Evolutionary conservation across 2,888 invertebrate species (phyloP), one percentile per base, ranked within the genome.

Genomic region (Heliconius erato): DNA sequence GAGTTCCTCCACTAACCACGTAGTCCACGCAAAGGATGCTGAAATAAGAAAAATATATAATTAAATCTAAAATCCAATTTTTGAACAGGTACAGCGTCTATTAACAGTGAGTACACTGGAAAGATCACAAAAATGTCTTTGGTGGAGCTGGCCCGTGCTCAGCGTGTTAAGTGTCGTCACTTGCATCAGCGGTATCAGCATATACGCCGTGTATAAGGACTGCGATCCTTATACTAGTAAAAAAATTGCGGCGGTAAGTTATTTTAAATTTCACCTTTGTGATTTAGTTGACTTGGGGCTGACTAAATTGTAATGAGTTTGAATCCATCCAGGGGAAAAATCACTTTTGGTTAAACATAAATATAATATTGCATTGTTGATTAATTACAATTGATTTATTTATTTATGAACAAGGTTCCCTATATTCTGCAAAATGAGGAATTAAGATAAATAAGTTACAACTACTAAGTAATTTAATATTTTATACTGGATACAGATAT

Each of bases 91-190:
- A 0, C 98, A 98, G 91, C 96, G 98, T 69, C 94, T 98, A 79
- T 90, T 98, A 81, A 97, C 98, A 9, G 97, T 98, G 23, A 97
- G 97, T 89, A 97, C 97, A 83, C 91, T 98, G 77, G 97, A 97
- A 83, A 96, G 97, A 0, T 97, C 98, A 0, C 98, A 97, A 88
- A 94, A 92, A 82, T 97, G 98, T 6, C 91, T 98, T 7, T 98
- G 98, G 98, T 95, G 97, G 93, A 98, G 97, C 88, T 97, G 98
- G 97, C 98, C 98, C 0, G 98, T 98, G 83, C 95, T 98, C 14
- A 97, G 97, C 0, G 87, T 97, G 0, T 95, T 99, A 0, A 98
- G 98, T 87, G 87, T 98, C 0, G 96, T 97, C 84, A 98, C 98
- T 0, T 97, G 97, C 81, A 96, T 97, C 86, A 97, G 98, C 80